Conservation (phyloP, 2,797 vertebrate species). For the Vultur gryphus region DNA sequence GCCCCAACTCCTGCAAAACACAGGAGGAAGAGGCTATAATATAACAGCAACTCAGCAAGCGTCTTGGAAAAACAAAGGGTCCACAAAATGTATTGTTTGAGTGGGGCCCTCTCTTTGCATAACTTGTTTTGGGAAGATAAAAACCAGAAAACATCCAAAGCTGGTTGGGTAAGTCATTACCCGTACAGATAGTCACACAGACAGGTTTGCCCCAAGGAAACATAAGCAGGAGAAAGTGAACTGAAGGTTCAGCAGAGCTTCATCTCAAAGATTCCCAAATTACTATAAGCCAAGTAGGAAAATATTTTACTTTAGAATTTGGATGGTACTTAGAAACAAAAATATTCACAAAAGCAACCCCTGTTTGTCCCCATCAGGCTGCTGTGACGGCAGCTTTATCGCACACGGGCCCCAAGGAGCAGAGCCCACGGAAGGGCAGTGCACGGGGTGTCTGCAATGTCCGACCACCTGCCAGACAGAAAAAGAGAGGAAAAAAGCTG, state of each 20-base stretch:
- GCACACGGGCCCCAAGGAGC: neutral
- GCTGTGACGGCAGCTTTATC: neutral
- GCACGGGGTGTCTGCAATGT: rapidly evolving
- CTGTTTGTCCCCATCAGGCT: neutral
- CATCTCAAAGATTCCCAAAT: neutral
- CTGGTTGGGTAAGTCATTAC: neutral
- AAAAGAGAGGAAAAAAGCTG: neutral
- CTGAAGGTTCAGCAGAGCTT: neutral
- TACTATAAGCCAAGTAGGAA: neutral
- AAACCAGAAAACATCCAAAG: neutral
- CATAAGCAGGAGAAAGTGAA: neutral
- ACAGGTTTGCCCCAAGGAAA: neutral
- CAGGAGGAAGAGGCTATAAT: neutral
- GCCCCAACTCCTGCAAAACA: neutral
- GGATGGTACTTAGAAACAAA: neutral
- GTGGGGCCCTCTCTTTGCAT: neutral
- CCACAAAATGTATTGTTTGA: neutral
- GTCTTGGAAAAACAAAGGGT: neutral
- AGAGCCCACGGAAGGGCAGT: neutral
- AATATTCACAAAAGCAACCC: neutral
- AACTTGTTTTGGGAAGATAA: neutral
- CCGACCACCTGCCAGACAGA: neutral
- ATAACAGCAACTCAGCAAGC: neutral
- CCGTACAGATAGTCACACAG: neutral
- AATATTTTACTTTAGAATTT: neutral